Base-by-base conservation (phyloP, 2,888 invertebrate species). In the Lysandra bellargus region DNA sequence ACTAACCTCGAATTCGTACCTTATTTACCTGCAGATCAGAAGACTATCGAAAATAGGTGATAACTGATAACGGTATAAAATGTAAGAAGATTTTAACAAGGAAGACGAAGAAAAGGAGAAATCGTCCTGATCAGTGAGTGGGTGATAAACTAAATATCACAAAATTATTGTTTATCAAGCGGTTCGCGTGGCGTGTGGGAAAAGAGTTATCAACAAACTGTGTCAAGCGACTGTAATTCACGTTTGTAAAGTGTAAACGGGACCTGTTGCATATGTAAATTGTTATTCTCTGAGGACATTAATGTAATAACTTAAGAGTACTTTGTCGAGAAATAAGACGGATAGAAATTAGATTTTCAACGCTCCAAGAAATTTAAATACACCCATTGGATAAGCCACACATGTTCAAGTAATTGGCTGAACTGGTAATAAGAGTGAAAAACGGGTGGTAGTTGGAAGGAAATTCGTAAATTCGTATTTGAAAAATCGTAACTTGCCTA, bases 181-280 rank as follows among this genome's bases (percentile, higher is more conserved):
- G 61, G 23, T 9, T 64, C 23, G 23, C 23, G 23, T 23, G 61
- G 61, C 61, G 61, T 61, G 61, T 61, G 23, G 61, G 61, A 61
- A 61, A 61, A 23, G 61, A 23, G 61, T 61, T 23, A 61, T 61
- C 9, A 23, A 61, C 23, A 61, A 61, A 61, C 60, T 60, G 61
- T 64, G 30, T 64, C 64, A 64, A 64, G 30, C 64, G 64, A 12
- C 30, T 64, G 12, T 64, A 64, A 30, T 64, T 30, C 49, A 40
- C 6, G 23, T 64, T 23, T 23, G 30, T 30, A 12, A 9, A 30
- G 30, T 64, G 6, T 30, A 30, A 23, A 64, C 30, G 64, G 30
- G 23, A 30, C 64, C 9, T 30, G 64, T 64, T 64, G 64, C 64
- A 64, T 64, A 64, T 64, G 64, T 64, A 33, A 64, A 30, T 64